A percentile compares a stretch with the other conserved stretches of the same genome.
Evolutionary conservation across 2,797 vertebrate species (phyloP).

Genomic region (Falco peregrinus): DNA sequence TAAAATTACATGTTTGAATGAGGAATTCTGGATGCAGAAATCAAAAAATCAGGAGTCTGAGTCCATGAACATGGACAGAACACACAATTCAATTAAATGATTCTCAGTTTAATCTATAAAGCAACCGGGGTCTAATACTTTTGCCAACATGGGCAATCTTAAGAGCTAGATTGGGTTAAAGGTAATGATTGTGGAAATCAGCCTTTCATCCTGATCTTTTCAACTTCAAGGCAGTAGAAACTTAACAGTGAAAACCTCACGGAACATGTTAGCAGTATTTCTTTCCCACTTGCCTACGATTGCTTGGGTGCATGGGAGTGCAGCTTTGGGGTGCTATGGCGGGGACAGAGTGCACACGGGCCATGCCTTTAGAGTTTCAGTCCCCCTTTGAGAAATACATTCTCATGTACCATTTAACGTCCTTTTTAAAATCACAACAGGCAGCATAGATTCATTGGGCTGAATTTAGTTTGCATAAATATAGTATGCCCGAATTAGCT

Average conservation of each 20-base stretch:
- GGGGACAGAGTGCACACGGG: no score
- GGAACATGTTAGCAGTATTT: neutral
- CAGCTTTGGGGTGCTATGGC: neutral
- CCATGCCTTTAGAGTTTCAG: neutral
- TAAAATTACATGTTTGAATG: neutral
- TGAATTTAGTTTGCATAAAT: neutral
- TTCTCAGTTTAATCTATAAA: neutral
- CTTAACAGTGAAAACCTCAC: neutral
- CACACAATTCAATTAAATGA: neutral
- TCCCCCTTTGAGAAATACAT: neutral
- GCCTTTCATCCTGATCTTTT: neutral
- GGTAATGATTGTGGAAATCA: neutral
- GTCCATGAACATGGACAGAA: neutral
- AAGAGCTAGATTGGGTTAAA: neutral
- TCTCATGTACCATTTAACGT: neutral
- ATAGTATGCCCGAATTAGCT: neutral
- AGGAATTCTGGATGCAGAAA: neutral
- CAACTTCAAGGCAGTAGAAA: neutral
- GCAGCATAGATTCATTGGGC: neutral
- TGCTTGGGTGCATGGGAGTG: neutral
- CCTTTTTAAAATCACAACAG: neutral
- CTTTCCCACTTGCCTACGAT: neutral
- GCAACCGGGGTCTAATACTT: neutral
- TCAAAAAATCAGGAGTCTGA: neutral
- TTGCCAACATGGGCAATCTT: neutral